Percentiles rank a stretch among this genome's conserved stretches.
These are phyloP conservation scores for Chloropsis hardwickii DNA, from an alignment of 2,113 vertebrate genomes.

Conservation along the genomic window DNA sequence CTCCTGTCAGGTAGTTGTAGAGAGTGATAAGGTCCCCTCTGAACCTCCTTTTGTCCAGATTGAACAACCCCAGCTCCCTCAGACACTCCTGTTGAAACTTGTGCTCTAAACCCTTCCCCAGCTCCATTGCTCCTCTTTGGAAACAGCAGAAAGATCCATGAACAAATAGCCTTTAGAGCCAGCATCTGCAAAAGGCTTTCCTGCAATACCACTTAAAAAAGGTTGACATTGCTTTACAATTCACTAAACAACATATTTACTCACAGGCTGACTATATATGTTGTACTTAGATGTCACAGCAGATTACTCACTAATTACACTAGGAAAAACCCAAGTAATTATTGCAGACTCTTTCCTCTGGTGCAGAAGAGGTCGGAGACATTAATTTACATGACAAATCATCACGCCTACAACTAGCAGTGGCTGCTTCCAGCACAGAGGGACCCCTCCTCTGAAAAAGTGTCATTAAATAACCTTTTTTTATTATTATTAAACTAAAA, in stretches of 20 bases:
- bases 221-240: not conserved
- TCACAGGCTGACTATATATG: not conserved
- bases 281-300: slow-evolving; percentile 44
- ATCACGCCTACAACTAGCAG: not conserved
- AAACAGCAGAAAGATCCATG: not conserved
- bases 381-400: slow-evolving; percentile 43
- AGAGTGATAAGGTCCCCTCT: rapidly evolving
- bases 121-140: not conserved
- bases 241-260: slow-evolving; percentile 21
- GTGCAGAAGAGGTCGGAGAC: not conserved
- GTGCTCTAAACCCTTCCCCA: not conserved
- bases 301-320: slow-evolving; percentile 59
- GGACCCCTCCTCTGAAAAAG: not conserved
- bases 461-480: not conserved
- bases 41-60: not conserved
- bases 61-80: not conserved
- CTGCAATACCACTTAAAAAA: not conserved
- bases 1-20: not conserved
- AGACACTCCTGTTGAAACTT: rapidly evolving
- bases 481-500: not conserved
- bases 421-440: not conserved
- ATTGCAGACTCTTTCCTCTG: not conserved
- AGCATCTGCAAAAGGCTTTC: not conserved
- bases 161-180: not conserved
- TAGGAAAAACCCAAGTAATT: slow-evolving; percentile 52